Evolutionary conservation across 2,888 invertebrate species (phyloP).

Genomic region (Camponotus fellah): DNA sequence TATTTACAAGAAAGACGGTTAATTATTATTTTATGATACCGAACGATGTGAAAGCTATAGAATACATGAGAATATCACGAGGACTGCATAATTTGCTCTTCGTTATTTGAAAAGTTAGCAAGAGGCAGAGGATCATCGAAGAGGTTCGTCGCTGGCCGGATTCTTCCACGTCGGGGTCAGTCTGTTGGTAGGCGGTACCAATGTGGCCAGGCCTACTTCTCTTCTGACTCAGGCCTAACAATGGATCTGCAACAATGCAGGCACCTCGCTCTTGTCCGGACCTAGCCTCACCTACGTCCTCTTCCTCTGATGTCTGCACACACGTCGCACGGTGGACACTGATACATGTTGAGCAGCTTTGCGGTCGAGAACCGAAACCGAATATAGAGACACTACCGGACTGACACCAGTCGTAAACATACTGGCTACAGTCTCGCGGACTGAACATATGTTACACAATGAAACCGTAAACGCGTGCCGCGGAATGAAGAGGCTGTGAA

Average conservation of each 20-base stretch:
- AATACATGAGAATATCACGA: not conserved
- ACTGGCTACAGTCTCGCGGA: constrained; percentile 50
- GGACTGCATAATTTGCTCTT: not conserved
- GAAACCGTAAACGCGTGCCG: constrained; percentile 28
- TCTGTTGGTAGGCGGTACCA: constrained; percentile 82
- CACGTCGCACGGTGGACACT: constrained; percentile 66
- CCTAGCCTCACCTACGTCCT: constrained; percentile 69
- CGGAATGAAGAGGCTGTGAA: not conserved
- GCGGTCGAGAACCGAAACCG: constrained; percentile 66
- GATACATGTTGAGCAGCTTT: constrained; percentile 64
- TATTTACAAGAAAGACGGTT: constrained; percentile 4
- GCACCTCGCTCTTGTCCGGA: constrained; percentile 67
- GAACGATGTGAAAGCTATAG: not conserved
- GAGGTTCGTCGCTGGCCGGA: constrained; percentile 74
- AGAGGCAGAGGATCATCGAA: constrained; percentile 71
- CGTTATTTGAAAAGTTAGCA: not conserved
- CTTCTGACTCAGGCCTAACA: constrained; percentile 76
- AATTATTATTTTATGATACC: not conserved
- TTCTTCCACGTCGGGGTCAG: constrained; percentile 79
- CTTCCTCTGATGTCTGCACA: constrained; percentile 58
- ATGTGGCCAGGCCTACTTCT: constrained; percentile 82
- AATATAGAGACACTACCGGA: constrained; percentile 65
- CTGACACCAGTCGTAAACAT: constrained; percentile 61
- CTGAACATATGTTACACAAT: constrained; percentile 42
- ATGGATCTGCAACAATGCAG: constrained; percentile 81